phyloP scores from a whole-genome alignment of 1,140 invertebrate species.

The Macrocentrus cingulum region DNA sequence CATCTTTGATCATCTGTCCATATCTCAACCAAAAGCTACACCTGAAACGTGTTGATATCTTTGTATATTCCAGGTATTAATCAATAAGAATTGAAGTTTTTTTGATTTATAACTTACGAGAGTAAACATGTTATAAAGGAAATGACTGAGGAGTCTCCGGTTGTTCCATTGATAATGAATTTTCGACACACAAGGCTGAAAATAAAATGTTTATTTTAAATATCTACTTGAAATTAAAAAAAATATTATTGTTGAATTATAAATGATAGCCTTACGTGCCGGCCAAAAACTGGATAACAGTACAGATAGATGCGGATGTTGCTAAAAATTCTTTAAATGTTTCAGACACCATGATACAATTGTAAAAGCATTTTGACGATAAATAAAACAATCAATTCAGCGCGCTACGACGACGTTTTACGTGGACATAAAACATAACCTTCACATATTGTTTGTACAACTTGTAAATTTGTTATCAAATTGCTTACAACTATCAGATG shows the following conservation, averaged over 20 bases:
- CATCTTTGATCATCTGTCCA: slow-evolving; percentile 67
- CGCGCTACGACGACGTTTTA: too few species aligned
- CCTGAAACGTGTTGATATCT: too few species aligned
- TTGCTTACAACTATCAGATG: too few species aligned
- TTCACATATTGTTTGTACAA: too few species aligned
- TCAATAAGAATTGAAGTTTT: slow-evolving; percentile 24
- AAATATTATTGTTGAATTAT: slow-evolving; percentile 16
- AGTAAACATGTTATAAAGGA: slow-evolving; percentile 76
- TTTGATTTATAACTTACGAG: slow-evolving; percentile 63
- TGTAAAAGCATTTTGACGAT: too few species aligned
- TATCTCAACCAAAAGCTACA: slow-evolving; percentile 71
- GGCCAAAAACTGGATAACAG: slow-evolving; percentile 70
- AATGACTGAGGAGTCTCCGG: slow-evolving; percentile 70
- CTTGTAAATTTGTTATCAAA: too few species aligned
- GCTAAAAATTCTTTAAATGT: slow-evolving; percentile 59
- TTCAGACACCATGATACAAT: slow-evolving; percentile 33
- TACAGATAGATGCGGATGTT: slow-evolving; percentile 67
- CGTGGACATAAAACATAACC: too few species aligned
- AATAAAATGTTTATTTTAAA: slow-evolving; percentile 16
- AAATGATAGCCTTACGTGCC: slow-evolving; percentile 65
- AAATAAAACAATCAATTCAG: too few species aligned
- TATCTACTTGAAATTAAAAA: slow-evolving; percentile 10
- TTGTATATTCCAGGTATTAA: slow-evolving; percentile 19
- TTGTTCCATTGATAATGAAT: slow-evolving; percentile 67
- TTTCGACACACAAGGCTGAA: slow-evolving; percentile 68